phyloP scores from a whole-genome alignment of 2,113 vertebrate species.

The Typhlomys cinereus region DNA sequence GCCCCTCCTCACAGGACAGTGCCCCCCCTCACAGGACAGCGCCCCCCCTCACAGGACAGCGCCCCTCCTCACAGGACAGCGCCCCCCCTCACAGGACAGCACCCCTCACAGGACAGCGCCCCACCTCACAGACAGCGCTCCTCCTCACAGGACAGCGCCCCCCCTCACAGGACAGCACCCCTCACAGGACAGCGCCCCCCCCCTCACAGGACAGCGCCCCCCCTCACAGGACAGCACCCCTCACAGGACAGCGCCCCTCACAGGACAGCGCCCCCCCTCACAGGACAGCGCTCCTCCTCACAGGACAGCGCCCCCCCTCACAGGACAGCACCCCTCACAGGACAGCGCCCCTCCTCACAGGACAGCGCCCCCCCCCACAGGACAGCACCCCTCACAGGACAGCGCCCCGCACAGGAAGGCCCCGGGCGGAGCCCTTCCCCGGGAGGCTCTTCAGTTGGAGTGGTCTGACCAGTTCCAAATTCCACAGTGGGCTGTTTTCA shows the following conservation, averaged over 20 bases:
- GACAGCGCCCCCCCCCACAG: neutral
- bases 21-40: no score
- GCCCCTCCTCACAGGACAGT: neutral
- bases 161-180: no score
- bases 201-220: slow-evolving; percentile 22
- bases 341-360: slow-evolving; percentile 11
- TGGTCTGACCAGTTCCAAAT: slow-evolving; percentile 25
- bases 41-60: no score
- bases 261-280: neutral
- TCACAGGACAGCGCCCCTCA: no score
- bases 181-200: neutral
- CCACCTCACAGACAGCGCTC: no score
- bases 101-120: neutral
- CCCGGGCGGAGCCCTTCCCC: neutral
- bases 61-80: slow-evolving; percentile 11
- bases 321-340: neutral
- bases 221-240: no score
- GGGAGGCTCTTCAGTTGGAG: neutral
- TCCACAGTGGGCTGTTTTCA: neutral
- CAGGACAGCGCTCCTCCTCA: slow-evolving; percentile 6
- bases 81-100: no score
- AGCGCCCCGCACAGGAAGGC: slow-evolving; percentile 1
- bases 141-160: neutral
- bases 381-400: no score
- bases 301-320: no score